Conservation (phyloP, 2,797 vertebrate genomes). For the Mormyrops attenuatus region DNA sequence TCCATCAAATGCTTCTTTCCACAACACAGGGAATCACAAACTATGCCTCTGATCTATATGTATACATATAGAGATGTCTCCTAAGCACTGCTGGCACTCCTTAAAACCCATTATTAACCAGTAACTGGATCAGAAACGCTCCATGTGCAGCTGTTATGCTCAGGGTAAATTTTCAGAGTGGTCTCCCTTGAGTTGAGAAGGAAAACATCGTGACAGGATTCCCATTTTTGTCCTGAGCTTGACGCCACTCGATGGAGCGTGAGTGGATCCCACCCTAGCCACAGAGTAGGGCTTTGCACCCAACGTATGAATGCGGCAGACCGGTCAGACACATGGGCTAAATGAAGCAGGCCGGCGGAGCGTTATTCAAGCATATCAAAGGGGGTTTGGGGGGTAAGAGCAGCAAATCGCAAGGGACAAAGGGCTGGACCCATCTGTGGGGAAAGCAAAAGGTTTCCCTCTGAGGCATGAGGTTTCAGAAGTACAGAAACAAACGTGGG, state of each 20-base stretch:
- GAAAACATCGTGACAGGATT: neutral
- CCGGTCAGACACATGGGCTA: slow-evolving; percentile 13
- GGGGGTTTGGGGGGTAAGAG: neutral
- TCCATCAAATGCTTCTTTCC: neutral
- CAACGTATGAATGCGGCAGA: slow-evolving; percentile 17
- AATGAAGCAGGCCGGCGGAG: slow-evolving; percentile 12
- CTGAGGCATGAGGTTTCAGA: slow-evolving; percentile 11
- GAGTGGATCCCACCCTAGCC: slow-evolving; percentile 1
- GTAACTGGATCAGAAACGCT: neutral
- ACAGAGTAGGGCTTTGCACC: slow-evolving; percentile 8
- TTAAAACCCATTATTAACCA: neutral
- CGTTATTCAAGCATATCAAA: slow-evolving; percentile 19
- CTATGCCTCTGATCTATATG: neutral
- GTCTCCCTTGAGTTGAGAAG: neutral
- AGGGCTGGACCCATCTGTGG: slow-evolving; percentile 18
- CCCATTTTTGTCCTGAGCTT: neutral
- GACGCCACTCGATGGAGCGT: neutral
- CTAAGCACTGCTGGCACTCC: neutral
- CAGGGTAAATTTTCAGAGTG: neutral
- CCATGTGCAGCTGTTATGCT: neutral
- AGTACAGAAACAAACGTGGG: slow-evolving; percentile 18
- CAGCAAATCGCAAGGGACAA: slow-evolving; percentile 16
- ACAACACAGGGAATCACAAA: neutral
- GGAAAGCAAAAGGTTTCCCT: slow-evolving; percentile 3
- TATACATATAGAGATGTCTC: neutral